These are phyloP conservation scores for Apeira syringaria DNA, from an alignment of 2,888 invertebrate species.

Conservation along the genomic window DNA sequence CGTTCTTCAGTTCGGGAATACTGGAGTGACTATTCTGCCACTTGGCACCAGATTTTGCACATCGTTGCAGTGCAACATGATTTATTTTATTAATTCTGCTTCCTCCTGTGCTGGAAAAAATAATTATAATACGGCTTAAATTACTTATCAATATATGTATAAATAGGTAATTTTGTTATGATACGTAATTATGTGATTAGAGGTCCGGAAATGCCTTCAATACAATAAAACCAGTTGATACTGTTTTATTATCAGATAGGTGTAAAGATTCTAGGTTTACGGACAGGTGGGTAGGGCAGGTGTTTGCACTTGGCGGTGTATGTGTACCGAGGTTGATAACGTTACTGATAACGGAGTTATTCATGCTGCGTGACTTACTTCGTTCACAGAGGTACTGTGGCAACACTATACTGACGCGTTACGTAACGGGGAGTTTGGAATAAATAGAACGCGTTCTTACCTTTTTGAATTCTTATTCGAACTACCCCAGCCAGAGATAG, in stretches of 20 bases:
- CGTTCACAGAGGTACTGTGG: background rate
- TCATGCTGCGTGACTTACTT: conserved; percentile 20
- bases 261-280: conserved; percentile 33
- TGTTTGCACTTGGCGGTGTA: conserved; percentile 73
- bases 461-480: too few species aligned
- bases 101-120: too few species aligned
- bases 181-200: background rate
- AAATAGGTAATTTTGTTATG: too few species aligned
- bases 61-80: too few species aligned
- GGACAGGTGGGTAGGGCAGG: conserved; percentile 72
- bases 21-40: too few species aligned
- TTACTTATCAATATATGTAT: background rate
- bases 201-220: conserved; percentile 21
- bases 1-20: too few species aligned
- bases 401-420: background rate
- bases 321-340: conserved; percentile 68
- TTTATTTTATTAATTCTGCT: too few species aligned
- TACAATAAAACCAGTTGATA: conserved; percentile 8
- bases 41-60: too few species aligned
- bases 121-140: too few species aligned
- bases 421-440: background rate
- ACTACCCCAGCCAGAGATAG: too few species aligned
- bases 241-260: conserved; percentile 30
- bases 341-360: conserved; percentile 39
- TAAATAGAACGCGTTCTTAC: too few species aligned